Evolutionary conservation across 2,888 invertebrate genomes (phyloP).

Genomic region (Eristalis tenax): DNA sequence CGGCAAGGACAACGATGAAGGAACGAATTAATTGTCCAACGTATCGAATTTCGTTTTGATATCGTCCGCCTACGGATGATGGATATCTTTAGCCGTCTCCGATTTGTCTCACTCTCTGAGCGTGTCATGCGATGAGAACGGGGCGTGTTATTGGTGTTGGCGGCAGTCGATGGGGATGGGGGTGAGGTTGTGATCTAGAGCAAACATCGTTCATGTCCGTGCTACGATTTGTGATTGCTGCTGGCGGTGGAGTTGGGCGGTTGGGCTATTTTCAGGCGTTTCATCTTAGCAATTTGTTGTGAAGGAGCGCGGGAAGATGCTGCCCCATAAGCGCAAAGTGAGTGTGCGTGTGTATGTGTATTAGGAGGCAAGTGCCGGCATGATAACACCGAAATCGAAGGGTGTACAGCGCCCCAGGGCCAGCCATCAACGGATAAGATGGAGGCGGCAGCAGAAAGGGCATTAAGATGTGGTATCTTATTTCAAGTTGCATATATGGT

Average conservation of each 20-base stretch:
- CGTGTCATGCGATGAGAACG: not conserved
- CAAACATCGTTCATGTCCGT: conserved; percentile 21
- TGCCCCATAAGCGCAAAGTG: conserved; percentile 45
- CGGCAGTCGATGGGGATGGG: not conserved
- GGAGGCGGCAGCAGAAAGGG: conserved; percentile 39
- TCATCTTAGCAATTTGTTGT: conserved; percentile 50
- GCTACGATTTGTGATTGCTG: conserved; percentile 47
- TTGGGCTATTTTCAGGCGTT: conserved; percentile 15
- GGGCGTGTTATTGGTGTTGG: not conserved
- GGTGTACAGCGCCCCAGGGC: conserved; percentile 23
- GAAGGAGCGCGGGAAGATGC: not conserved
- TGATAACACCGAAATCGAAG: conserved; percentile 60
- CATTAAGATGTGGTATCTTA: conserved; percentile 62
- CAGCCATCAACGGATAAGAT: conserved; percentile 20
- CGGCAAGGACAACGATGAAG: conserved; percentile 12
- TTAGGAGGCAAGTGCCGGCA: not conserved
- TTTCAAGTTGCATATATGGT: conserved; percentile 15
- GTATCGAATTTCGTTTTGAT: conserved; percentile 56
- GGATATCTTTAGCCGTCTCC: conserved; percentile 47
- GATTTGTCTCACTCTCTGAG: not conserved
- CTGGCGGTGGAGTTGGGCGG: conserved; percentile 4
- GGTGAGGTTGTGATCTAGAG: conserved; percentile 1
- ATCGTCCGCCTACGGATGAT: conserved; percentile 58
- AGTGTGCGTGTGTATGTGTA: no score
- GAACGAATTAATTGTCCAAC: conserved; percentile 54